Conservation (phyloP, 2,113 vertebrate species). For the Lampris megalopsis region DNA sequence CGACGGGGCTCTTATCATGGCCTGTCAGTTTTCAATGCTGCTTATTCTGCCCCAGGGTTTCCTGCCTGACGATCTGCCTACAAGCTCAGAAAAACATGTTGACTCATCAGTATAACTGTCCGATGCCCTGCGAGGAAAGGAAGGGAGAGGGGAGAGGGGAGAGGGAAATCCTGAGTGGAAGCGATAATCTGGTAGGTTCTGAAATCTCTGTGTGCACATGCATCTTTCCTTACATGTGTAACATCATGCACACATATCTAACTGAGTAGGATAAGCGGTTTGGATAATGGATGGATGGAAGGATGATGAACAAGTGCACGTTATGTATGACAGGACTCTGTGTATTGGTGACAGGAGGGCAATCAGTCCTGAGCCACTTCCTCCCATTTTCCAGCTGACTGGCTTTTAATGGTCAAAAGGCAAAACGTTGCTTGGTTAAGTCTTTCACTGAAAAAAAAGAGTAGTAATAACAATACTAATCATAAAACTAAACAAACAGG, state of each 20-base stretch:
- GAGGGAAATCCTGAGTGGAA: not conserved
- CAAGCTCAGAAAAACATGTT: conserved; percentile 41
- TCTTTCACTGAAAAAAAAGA: no score
- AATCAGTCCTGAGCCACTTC: not conserved
- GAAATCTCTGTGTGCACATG: not conserved
- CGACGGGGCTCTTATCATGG: conserved; percentile 36
- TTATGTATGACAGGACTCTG: not conserved
- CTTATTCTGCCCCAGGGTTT: conserved; percentile 55
- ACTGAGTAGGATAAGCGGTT: not conserved
- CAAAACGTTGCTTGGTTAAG: no score
- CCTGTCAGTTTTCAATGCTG: conserved; percentile 46
- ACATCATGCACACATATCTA: not conserved
- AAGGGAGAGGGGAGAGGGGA: not conserved
- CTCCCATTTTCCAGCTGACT: no score
- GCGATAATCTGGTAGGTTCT: not conserved
- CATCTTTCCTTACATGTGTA: not conserved
- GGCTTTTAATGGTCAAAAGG: no score
- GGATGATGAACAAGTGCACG: no score
- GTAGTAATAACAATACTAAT: no score
- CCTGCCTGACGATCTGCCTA: conserved; percentile 22
- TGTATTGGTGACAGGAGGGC: not conserved
- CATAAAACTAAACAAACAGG: no score
- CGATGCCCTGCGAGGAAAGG: not conserved
- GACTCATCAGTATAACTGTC: conserved; percentile 16
- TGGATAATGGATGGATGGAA: no score